Percentiles rank a stretch among this genome's conserved stretches.
Evolutionary conservation across 2,888 invertebrate genomes (phyloP).

Genomic region (Limnephilus auricula): DNA sequence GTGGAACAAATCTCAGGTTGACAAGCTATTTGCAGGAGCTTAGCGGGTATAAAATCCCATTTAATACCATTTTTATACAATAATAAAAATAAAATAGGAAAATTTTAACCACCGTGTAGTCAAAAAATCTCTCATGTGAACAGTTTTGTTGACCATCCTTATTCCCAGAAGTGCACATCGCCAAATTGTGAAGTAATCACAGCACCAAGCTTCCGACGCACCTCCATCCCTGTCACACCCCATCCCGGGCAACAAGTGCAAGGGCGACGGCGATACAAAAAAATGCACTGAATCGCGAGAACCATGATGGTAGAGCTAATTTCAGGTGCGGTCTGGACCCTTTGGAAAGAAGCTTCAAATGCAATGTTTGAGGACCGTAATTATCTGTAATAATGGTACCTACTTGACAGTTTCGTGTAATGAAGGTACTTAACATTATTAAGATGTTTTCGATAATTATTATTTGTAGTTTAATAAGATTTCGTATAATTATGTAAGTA

Average conservation of each 20-base stretch:
- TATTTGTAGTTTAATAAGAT: not conserved
- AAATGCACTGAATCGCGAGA: conserved; percentile 5
- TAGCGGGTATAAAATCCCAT: no score
- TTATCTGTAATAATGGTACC: conserved; percentile 14
- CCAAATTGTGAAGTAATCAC: conserved; percentile 48
- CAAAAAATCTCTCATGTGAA: conserved; percentile 18
- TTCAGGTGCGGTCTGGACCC: not conserved
- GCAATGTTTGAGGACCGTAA: not conserved
- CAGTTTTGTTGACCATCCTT: conserved; percentile 16
- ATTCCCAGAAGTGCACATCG: conserved; percentile 44
- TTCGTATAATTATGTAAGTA: no score
- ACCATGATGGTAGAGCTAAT: not conserved
- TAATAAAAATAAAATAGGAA: no score
- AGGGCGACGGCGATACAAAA: not conserved
- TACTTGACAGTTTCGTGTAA: not conserved
- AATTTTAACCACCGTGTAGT: conserved; percentile 12
- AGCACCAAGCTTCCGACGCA: conserved; percentile 18
- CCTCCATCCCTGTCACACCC: not conserved
- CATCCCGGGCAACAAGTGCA: not conserved
- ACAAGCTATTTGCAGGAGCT: no score
- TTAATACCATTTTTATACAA: no score
- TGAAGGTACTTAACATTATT: not conserved
- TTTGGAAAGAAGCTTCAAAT: conserved; percentile 8
- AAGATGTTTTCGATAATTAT: not conserved
- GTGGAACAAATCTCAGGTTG: no score